Evolutionary conservation across 2,888 invertebrate species (phyloP), one percentile per base, ranked within the genome.

Genomic region (Ectemnius cavifrons): DNA sequence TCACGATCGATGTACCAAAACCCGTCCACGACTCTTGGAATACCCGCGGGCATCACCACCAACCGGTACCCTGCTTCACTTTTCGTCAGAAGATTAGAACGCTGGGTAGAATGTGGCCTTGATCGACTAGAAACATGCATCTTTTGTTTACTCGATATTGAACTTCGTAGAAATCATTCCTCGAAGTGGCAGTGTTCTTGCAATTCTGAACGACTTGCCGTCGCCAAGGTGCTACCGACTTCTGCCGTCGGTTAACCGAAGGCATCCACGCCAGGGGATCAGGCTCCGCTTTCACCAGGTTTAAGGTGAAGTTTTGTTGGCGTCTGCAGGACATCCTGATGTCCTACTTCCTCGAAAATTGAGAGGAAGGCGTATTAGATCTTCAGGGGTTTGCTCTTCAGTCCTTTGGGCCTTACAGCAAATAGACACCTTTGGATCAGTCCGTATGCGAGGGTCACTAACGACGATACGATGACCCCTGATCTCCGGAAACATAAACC

Each of bases 391-490:
- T 37, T 57, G 37, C 20, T 64, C 58, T 49, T 63, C 60, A 45
- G 64, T 47, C 64, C 62, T 56, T 62, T 66, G 64, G 68, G 64
- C 45, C 14, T 37, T 37, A 61, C 62, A 4, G 59, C 46, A 81
- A 81, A 78, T 78, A 64, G 62, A 71, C 49, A 82, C 75, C 78
- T 81, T 81, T 62, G 79, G 76, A 69, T 73, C 69, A 73, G 70
- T 52, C 57, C 61, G 57, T 67, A 59, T 74, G 56, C 73, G 66
- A 65, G 65, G 66, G 73, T 20, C 76, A 65, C 78, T 87, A 88
- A 87, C 85, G 86, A 85, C 81, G 85, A 86, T 85, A 80, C 86
- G 82, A 85, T 86, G 86, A 87, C 84, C 85, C 77, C 80, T 66
- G 66, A 83, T 73, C 73, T 73, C 79, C 79, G 82, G 84, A 85